Percentiles rank a stretch among this genome's conserved stretches.
Conservation (phyloP, 1,140 invertebrate species). For the Contarinia nasturtii region DNA sequence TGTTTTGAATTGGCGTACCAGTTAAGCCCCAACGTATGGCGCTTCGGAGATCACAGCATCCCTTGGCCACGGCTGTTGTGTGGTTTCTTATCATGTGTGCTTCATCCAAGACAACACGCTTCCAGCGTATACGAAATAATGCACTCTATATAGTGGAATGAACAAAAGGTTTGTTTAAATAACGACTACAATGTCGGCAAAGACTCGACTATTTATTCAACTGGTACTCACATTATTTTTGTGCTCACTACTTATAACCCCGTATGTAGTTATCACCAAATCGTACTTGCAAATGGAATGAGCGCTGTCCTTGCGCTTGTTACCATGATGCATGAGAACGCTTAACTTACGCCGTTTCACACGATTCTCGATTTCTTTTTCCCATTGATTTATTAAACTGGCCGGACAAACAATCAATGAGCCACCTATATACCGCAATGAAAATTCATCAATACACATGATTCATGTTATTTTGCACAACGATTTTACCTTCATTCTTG, state of each 20-base stretch:
- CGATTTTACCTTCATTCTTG: no score
- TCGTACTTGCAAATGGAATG: slow-evolving; percentile 39
- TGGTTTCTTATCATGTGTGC: slow-evolving; percentile 80
- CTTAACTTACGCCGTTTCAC: slow-evolving; percentile 37
- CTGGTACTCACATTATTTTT: slow-evolving; percentile 12
- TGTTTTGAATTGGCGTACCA: slow-evolving; percentile 91
- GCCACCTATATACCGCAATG: no score
- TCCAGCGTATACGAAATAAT: slow-evolving; percentile 37
- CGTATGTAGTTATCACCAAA: slow-evolving; percentile 63
- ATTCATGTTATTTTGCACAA: no score
- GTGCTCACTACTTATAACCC: slow-evolving; percentile 37
- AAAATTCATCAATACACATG: no score
- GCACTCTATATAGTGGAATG: slow-evolving; percentile 6
- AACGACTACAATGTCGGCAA: no score
- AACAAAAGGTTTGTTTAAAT: no score
- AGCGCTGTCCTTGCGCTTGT: slow-evolving; percentile 42
- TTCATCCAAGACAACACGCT: slow-evolving; percentile 80
- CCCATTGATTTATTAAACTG: slow-evolving; percentile 69
- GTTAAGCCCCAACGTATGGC: slow-evolving; percentile 68
- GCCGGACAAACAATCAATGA: slow-evolving; percentile 83
- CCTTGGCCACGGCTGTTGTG: slow-evolving; percentile 50
- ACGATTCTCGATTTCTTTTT: slow-evolving; percentile 45
- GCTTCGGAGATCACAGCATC: slow-evolving; percentile 42
- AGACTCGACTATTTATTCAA: background rate
- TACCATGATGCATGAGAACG: slow-evolving; percentile 63